Conservation (phyloP, 2,888 invertebrate genomes). For the Volucella inanis region DNA sequence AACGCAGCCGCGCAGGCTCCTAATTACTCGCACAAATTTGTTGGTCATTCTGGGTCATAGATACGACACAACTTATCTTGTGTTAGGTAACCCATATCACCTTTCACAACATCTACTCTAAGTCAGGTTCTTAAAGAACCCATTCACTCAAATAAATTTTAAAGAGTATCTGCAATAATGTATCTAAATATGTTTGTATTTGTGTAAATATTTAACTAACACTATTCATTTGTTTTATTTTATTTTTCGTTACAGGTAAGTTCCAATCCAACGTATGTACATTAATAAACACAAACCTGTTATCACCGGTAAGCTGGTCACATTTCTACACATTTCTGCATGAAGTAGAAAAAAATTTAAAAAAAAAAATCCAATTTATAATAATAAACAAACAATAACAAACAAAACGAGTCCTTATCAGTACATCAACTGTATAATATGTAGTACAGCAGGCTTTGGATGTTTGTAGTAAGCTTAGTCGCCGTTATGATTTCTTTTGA, state of each 20-base stretch:
- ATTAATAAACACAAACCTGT: neutral
- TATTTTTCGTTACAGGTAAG: conserved; percentile 48
- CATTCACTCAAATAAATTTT: neutral
- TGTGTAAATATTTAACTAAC: conserved; percentile 1
- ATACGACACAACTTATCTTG: no score
- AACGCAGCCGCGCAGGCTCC: no score
- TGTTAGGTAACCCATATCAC: no score
- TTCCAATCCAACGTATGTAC: neutral
- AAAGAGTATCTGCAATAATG: neutral
- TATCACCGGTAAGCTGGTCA: conserved; percentile 35
- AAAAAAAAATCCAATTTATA: neutral
- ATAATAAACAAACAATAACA: conserved; percentile 43
- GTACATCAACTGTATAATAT: conserved; percentile 32
- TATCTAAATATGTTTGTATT: neutral
- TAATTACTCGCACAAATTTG: no score
- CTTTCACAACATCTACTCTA: no score
- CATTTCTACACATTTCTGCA: neutral
- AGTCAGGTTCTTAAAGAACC: no score
- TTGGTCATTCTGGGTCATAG: no score
- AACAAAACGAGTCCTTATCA: conserved; percentile 32
- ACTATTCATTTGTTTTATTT: neutral
- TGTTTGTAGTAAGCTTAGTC: conserved; percentile 20
- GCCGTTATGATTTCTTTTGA: neutral
- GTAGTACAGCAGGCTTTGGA: conserved; percentile 18
- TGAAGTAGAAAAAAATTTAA: conserved; percentile 4